phyloP scores from a whole-genome alignment of 2,113 vertebrate genomes.

The Syrmaticus mikado region DNA sequence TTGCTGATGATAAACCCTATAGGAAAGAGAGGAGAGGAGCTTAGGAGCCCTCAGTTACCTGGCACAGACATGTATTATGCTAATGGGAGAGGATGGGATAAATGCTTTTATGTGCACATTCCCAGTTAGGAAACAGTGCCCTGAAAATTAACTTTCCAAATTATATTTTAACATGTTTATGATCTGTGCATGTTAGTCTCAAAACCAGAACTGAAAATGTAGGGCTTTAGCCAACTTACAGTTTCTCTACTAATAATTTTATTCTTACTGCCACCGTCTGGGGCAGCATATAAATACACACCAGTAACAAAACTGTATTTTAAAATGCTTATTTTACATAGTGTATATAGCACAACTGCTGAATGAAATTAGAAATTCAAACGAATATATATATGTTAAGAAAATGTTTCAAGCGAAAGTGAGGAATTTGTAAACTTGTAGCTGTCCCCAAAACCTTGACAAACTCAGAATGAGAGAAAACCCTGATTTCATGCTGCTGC shows the following conservation, averaged over 20 bases:
- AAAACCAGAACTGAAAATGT: not conserved
- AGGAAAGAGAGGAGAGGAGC: not conserved
- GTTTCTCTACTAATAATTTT: not conserved
- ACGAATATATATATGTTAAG: not conserved
- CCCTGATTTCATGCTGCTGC: not conserved
- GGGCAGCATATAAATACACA: not conserved
- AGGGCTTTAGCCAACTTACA: rapidly evolving
- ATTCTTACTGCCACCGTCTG: constrained; percentile 16
- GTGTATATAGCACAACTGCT: not conserved
- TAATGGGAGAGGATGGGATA: not conserved
- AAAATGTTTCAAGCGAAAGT: not conserved
- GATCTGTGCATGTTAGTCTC: not conserved
- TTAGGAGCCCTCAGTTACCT: not conserved
- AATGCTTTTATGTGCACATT: not conserved
- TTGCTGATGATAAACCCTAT: not conserved
- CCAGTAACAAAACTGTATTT: not conserved
- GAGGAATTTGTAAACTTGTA: not conserved
- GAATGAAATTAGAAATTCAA: not conserved
- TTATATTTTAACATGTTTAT: not conserved
- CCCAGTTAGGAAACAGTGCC: not conserved
- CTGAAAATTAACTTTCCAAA: not conserved
- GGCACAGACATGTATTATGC: not conserved
- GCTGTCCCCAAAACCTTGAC: not conserved
- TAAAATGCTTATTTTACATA: not conserved
- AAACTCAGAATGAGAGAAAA: not conserved